Conservation (phyloP, 2,113 vertebrate species). For the Shinisaurus crocodilurus region DNA sequence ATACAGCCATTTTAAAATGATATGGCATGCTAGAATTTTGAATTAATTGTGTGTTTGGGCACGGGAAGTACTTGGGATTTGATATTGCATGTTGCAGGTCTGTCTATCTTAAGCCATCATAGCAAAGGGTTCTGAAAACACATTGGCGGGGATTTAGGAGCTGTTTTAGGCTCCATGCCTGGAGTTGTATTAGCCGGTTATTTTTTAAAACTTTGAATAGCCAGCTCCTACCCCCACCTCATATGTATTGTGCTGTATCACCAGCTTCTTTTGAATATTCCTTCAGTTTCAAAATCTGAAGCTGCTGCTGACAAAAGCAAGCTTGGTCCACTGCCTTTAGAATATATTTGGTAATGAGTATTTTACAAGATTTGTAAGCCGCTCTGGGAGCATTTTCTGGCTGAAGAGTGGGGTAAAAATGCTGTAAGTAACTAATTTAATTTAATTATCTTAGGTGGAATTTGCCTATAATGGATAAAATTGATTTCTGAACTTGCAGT, state of each 20-base stretch:
- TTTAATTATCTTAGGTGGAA: not conserved
- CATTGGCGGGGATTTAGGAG: not conserved
- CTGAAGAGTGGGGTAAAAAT: no score
- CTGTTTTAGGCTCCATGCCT: not conserved
- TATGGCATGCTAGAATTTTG: constrained; percentile 1
- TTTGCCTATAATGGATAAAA: not conserved
- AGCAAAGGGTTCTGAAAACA: not conserved
- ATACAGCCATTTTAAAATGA: constrained; percentile 11
- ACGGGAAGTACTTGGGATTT: not conserved
- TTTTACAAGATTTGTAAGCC: not conserved
- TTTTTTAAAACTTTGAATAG: not conserved
- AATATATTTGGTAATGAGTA: not conserved
- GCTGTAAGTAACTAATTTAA: no score
- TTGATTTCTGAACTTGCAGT: not conserved
- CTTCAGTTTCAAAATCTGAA: not conserved
- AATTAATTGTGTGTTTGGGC: constrained; percentile 17
- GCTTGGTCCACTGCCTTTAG: not conserved
- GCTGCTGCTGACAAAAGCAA: not conserved
- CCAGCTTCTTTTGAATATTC: not conserved
- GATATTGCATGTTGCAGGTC: not conserved
- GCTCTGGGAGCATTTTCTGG: no score
- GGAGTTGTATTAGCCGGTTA: not conserved
- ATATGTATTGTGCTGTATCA: not conserved
- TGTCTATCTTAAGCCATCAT: not conserved
- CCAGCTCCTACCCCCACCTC: not conserved